Conservation (phyloP, 35 echinoderm and acorn worm species). For the Heliocidaris erythrogramma region DNA sequence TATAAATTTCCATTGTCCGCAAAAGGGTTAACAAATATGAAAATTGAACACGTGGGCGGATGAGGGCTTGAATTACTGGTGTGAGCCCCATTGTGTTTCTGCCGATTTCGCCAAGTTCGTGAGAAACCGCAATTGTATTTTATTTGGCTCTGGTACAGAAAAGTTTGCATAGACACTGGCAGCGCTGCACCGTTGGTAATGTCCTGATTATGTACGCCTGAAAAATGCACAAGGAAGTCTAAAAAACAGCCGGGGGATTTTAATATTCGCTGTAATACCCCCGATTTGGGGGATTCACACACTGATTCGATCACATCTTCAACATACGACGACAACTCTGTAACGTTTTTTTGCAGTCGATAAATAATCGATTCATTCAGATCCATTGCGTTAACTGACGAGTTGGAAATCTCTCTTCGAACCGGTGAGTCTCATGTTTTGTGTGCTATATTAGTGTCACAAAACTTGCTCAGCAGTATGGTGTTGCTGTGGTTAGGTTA, state of each 20-base stretch:
- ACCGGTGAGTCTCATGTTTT: no score
- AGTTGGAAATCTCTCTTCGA: no score
- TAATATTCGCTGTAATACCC: not conserved
- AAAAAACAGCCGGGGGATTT: not conserved
- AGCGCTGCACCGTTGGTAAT: not conserved
- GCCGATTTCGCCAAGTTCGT: not conserved
- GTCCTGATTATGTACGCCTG: no score
- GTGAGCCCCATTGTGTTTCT: not conserved
- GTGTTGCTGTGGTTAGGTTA: no score
- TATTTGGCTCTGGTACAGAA: not conserved
- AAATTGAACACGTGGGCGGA: not conserved
- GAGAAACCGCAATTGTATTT: not conserved
- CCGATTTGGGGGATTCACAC: not conserved
- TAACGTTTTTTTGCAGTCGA: not conserved
- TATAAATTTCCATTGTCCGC: no score
- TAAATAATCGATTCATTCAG: no score
- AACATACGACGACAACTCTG: not conserved
- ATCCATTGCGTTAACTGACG: no score
- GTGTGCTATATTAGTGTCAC: no score
- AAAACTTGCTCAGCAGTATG: no score
- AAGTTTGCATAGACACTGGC: not conserved
- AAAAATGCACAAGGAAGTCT: not conserved
- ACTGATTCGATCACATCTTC: no score
- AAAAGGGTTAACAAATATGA: no score
- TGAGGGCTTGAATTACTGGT: not conserved